phyloP scores from a whole-genome alignment of 2,113 vertebrate species.

The Megaceryle maxima region DNA sequence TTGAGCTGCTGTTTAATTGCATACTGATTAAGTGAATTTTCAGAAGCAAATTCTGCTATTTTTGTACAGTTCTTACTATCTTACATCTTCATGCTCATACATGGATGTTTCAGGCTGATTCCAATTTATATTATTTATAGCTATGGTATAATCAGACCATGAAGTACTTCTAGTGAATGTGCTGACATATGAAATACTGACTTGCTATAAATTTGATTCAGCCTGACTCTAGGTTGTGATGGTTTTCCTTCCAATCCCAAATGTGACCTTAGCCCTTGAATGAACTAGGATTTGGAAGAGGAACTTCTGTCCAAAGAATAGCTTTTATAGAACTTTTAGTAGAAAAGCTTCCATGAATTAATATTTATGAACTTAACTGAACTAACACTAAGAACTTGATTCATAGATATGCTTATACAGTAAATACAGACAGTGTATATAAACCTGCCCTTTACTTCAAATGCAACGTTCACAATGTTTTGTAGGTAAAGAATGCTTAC shows the following conservation, averaged over 20 bases:
- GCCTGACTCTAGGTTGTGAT: not conserved
- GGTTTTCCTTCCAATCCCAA: not conserved
- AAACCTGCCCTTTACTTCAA: not conserved
- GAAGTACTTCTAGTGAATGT: not conserved
- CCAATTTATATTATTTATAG: not conserved
- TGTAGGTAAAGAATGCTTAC: slow-evolving; percentile 70
- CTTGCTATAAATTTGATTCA: not conserved
- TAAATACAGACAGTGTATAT: not conserved
- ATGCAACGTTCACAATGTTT: not conserved
- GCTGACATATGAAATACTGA: not conserved
- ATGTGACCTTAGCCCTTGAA: not conserved
- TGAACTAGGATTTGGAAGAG: not conserved
- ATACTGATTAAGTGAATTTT: not conserved
- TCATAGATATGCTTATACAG: not conserved
- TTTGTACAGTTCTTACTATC: not conserved
- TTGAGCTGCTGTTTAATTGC: not conserved
- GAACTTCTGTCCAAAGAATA: not conserved
- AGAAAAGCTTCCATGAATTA: not conserved
- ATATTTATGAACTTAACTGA: not conserved
- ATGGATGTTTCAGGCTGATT: not conserved
- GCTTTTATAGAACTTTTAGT: not conserved
- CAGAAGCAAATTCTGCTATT: not conserved
- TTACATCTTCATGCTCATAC: not conserved
- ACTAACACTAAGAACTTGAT: not conserved
- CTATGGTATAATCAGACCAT: not conserved